Percentiles rank a stretch among this genome's conserved stretches.
phyloP scores from a whole-genome alignment of 2,888 invertebrate genomes.

The Chesias legatella region DNA sequence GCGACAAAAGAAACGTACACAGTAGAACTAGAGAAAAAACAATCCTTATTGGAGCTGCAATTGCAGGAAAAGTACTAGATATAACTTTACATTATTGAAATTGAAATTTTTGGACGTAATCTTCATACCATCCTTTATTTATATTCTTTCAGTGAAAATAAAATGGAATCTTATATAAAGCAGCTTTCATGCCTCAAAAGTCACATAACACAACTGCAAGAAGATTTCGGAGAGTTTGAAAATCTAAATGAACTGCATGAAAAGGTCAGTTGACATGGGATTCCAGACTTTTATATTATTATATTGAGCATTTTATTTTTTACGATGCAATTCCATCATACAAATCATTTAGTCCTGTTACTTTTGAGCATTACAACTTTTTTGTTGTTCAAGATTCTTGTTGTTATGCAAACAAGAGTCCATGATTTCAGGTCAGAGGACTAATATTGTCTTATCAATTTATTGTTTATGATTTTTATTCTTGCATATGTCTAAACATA shows the following conservation, averaged over 20 bases:
- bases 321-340: background rate
- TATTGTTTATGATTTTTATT: no score
- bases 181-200: slow-evolving; percentile 52
- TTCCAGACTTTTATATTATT: slow-evolving; percentile 1
- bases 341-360: no score
- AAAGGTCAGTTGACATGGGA: slow-evolving; percentile 46
- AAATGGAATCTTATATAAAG: slow-evolving; percentile 56
- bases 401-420: no score
- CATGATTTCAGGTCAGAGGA: no score
- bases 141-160: slow-evolving; percentile 48
- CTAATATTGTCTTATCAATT: no score
- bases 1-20: slow-evolving; percentile 50
- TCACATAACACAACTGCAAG: slow-evolving; percentile 52
- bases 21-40: slow-evolving; percentile 49
- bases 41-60: slow-evolving; percentile 43
- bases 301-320: background rate
- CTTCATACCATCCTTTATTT: background rate
- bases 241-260: slow-evolving; percentile 52
- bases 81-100: background rate
- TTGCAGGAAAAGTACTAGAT: slow-evolving; percentile 55
- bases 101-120: no score
- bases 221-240: slow-evolving; percentile 59
- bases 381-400: no score
- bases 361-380: no score
- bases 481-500: no score